Evolutionary conservation across 2,797 vertebrate genomes (phyloP), one percentile per base, ranked within the genome.

Genomic region (Alca torda): DNA sequence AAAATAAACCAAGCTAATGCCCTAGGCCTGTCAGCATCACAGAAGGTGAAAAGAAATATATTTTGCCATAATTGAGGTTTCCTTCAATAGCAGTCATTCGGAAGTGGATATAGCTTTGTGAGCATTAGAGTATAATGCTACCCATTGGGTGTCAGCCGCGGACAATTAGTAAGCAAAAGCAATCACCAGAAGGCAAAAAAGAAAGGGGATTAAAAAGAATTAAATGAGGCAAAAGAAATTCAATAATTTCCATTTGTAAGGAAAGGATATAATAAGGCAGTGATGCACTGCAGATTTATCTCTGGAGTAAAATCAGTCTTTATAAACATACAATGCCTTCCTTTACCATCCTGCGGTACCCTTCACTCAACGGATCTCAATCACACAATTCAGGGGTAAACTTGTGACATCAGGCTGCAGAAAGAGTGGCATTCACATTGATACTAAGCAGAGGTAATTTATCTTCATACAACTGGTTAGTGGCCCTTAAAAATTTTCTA

Each of bases 181-280:
- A 79, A 92, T 79, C 73, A 86, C 70, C 78, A 95, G 90, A 95
- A 83, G 64, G 81, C 21, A 78, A 54, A 76, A 90, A 33, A 86
- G 41, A 90, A 83, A 94, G 68, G 26, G 63, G 57, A 86, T 89
- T 93, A 93, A 91, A 96, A 97, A 93, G 86, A 94, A 97, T 94
- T 94, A 96, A 97, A 96, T 96, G 95, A 96, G 93, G 95, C 95
- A 96, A 95, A 95, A 96, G 93, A 77, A 97, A 97, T 89, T 85
- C 91, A 93, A 87, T 97, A 89, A 96, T 97, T 97, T 97, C 95
- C 96, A 96, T 97, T 73, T 96, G 94, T 93, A 97, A 95, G 95
- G 94, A 79, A 81, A 56, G 84, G 87, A 70, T 91, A 56, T 95
- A 95, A 91, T 86, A 86, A 91, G 87, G 84, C 90, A 97, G 79